Evolutionary conservation across 2,113 vertebrate species (phyloP).

Genomic region (Lagopus leucura): DNA sequence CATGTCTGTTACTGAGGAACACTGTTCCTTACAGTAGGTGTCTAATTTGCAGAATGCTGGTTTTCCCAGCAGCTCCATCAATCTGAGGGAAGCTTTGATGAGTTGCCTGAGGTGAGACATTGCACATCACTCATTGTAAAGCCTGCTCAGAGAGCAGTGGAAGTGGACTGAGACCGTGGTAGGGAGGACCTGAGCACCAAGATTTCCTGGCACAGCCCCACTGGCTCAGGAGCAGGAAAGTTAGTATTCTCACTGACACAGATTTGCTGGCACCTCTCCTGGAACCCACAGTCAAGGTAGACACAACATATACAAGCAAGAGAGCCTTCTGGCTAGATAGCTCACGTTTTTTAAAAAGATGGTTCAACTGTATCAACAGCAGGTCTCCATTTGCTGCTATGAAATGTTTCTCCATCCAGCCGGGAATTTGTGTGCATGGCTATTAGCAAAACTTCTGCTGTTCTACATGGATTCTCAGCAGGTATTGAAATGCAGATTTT

Average conservation of each 20-base stretch:
- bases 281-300: background rate
- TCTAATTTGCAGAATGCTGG: constrained; percentile 42
- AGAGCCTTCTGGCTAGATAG: background rate
- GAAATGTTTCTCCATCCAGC: background rate
- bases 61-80: constrained; percentile 11
- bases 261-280: background rate
- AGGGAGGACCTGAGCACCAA: background rate
- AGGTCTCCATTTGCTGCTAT: background rate
- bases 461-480: background rate
- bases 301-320: background rate
- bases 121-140: background rate
- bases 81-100: background rate
- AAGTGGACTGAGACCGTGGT: background rate
- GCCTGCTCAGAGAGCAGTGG: background rate
- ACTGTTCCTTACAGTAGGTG: constrained; percentile 39
- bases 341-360: background rate
- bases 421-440: background rate
- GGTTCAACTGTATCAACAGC: background rate
- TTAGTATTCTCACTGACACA: background rate
- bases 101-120: background rate
- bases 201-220: background rate
- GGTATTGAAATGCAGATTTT: background rate
- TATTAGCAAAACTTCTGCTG: background rate
- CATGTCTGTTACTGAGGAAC: constrained; percentile 47
- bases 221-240: background rate